Conservation (phyloP, 2,113 vertebrate genomes). For the Stigmatopora nigra region DNA sequence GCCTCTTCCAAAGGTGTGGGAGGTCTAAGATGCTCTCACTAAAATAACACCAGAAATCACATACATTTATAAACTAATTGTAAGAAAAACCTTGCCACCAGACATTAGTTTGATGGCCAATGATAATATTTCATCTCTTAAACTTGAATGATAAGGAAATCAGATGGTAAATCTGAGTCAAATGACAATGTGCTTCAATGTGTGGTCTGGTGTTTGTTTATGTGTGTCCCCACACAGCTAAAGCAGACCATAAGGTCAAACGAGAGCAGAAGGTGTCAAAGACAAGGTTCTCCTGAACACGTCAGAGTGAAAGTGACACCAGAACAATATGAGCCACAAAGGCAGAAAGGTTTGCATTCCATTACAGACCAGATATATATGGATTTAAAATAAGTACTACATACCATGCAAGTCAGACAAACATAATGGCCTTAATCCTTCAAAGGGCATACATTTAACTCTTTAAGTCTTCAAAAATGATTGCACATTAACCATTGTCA, state of each 20-base stretch:
- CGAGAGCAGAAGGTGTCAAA: conserved; percentile 53
- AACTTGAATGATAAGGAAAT: background rate
- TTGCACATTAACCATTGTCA: no score
- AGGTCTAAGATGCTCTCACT: conserved; percentile 38
- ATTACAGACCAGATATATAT: conserved; percentile 12
- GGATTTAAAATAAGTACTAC: conserved; percentile 13
- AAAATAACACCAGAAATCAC: background rate
- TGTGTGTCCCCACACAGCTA: conserved; percentile 33
- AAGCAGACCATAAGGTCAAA: conserved; percentile 55
- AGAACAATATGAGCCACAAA: conserved; percentile 40
- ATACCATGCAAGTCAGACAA: conserved; percentile 2
- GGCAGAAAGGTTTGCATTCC: conserved; percentile 52
- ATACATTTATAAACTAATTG: background rate
- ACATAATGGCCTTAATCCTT: background rate
- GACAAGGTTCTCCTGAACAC: conserved; percentile 41
- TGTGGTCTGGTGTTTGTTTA: conserved; percentile 53
- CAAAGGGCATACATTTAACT: no score
- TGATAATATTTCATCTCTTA: background rate
- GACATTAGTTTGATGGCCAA: background rate
- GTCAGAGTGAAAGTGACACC: conserved; percentile 47
- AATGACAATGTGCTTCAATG: background rate
- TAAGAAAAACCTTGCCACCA: background rate
- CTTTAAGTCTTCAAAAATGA: no score
- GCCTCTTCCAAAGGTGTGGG: conserved; percentile 50
- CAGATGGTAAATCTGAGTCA: background rate